Base-by-base conservation (phyloP, 2,888 invertebrate genomes). In the Plebejus anna region DNA sequence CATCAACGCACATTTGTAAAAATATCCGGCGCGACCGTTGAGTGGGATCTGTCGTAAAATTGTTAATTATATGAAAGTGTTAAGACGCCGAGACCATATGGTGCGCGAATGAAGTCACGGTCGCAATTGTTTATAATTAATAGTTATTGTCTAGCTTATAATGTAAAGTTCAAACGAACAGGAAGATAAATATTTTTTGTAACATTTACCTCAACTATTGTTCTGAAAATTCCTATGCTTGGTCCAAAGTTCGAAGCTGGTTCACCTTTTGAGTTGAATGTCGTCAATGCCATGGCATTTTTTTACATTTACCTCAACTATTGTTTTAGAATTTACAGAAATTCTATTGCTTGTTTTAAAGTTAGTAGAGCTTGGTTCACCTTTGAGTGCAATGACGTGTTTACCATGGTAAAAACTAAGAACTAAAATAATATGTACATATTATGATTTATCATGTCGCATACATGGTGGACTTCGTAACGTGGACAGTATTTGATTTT, bases 91-190 rank as follows among this genome's bases (percentile, higher is more conserved):
- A 76, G 80, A 81, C 80, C 83, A 82, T 82, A 82, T 81, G 82
- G 81, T 81, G 79, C 79, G 79, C 77, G 82, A 82, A 83, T 83
- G 83, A 82, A 85, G 85, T 86, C 84, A 85, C 76, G 86, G 82
- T 79, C 82, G 81, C 79, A 78, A 80, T 80, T 84, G 81, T 84
- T 83, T 84, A 82, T 79, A 82, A 82, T 80, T 79, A 79, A 81
- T 78, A 66, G 78, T 78, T 79, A 78, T 79, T 81, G 82, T 82
- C 80, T 82, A 80, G 77, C 80, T 78, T 77, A 77, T 66, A 76
- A 78, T 79, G 75, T 75, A 75, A 57, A 76, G 77, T 75, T 78
- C 75, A 78, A 80, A 78, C 73, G 77, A 70, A 76, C 77, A 61
- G 70, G 70, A 70, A 76, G 75, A 66, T 72, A 66, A 73, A 73